Conservation (phyloP, 2,113 vertebrate species). For the Epinephelus moara region DNA sequence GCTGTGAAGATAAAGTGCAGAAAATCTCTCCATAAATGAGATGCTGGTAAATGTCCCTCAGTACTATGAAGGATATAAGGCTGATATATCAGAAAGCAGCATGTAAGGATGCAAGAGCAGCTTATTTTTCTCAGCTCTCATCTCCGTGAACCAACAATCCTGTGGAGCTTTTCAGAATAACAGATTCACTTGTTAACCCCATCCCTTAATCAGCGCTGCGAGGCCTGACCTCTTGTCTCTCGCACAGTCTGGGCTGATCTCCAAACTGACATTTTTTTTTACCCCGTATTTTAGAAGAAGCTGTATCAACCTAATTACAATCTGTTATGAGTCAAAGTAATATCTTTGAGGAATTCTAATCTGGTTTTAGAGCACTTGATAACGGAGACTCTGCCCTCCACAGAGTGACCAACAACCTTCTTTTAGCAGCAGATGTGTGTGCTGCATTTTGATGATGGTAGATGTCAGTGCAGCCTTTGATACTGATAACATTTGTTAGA, state of each 20-base stretch:
- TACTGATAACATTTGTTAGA: not conserved
- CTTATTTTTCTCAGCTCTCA: slow-evolving; percentile 34
- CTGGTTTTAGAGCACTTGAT: slow-evolving; percentile 24
- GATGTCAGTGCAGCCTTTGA: slow-evolving; percentile 15
- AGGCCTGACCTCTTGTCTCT: slow-evolving; percentile 34
- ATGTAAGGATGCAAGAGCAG: slow-evolving; percentile 27
- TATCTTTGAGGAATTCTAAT: slow-evolving; percentile 44
- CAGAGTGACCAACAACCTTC: slow-evolving; percentile 28
- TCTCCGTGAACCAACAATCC: slow-evolving; percentile 31
- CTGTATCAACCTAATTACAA: slow-evolving; percentile 45
- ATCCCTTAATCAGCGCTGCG: slow-evolving; percentile 22
- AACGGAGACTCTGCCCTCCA: slow-evolving; percentile 18
- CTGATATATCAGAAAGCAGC: slow-evolving; percentile 44
- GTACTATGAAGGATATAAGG: slow-evolving; percentile 43
- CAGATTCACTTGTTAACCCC: slow-evolving; percentile 22
- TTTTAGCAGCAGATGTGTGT: slow-evolving; percentile 22
- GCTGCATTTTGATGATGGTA: slow-evolving; percentile 44
- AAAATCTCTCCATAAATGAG: slow-evolving; percentile 48
- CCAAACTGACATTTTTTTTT: slow-evolving; percentile 25
- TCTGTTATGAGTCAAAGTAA: slow-evolving; percentile 45
- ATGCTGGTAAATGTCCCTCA: slow-evolving; percentile 40
- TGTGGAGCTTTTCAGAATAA: slow-evolving; percentile 41
- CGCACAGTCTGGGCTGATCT: slow-evolving; percentile 20
- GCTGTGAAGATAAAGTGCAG: slow-evolving; percentile 30
- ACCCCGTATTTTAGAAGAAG: slow-evolving; percentile 22